phyloP scores from a whole-genome alignment of 2,797 vertebrate species.

The Taenioides sp. region DNA sequence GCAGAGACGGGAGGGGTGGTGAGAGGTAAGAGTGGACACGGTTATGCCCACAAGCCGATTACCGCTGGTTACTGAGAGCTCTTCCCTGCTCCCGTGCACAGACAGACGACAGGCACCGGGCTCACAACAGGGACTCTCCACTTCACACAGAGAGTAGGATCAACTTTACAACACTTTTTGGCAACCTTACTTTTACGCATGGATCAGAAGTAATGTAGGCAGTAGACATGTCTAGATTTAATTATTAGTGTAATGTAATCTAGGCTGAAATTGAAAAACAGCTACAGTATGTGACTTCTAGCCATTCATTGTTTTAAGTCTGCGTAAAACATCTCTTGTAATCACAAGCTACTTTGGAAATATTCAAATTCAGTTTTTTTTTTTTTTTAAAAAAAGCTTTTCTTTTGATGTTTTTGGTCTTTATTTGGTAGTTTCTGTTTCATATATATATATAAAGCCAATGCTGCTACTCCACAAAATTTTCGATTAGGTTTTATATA shows the following conservation, averaged over 20 bases:
- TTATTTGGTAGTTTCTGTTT: background rate
- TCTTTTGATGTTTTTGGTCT: background rate
- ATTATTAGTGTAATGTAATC: background rate
- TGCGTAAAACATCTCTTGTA: background rate
- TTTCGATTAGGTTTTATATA: background rate
- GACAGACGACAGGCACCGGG: slow-evolving; percentile 9
- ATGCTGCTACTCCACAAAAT: background rate
- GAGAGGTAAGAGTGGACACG: slow-evolving; percentile 50
- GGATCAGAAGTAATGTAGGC: background rate
- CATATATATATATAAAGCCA: background rate
- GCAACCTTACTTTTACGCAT: slow-evolving; percentile 26
- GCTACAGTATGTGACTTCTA: background rate
- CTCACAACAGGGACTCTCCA: background rate
- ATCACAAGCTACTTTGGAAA: background rate
- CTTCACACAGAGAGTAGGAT: background rate
- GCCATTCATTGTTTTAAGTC: background rate
- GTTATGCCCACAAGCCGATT: slow-evolving; percentile 76
- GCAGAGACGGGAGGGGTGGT: slow-evolving; percentile 12
- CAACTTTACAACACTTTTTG: background rate
- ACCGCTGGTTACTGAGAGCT: slow-evolving; percentile 57
- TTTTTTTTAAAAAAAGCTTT: background rate
- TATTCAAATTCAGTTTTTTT: background rate
- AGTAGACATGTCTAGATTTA: background rate
- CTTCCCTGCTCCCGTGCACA: slow-evolving; percentile 37
- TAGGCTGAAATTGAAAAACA: background rate